Percentiles rank a stretch among this genome's conserved stretches.
Evolutionary conservation across 2,888 invertebrate genomes (phyloP).

Genomic region (Antitype chi): DNA sequence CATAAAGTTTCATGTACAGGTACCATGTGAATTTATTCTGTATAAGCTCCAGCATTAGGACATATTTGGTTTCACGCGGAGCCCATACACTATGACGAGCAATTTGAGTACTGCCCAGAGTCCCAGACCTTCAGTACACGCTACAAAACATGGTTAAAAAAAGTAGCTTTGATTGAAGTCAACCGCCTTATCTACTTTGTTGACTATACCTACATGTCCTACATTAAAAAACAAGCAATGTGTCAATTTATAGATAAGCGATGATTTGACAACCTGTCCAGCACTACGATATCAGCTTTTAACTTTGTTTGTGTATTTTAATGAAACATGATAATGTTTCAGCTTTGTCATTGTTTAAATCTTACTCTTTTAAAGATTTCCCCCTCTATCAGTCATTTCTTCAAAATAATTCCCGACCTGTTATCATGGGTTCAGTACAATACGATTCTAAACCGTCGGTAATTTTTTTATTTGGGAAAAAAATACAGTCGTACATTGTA

Average conservation of each 20-base stretch:
- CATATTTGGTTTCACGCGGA: too few species aligned
- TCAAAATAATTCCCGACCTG: not conserved
- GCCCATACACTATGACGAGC: not conserved
- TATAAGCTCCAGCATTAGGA: too few species aligned
- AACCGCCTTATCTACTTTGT: slow-evolving; percentile 7
- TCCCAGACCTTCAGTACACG: not conserved
- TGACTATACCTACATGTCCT: slow-evolving; percentile 3
- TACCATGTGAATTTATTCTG: too few species aligned
- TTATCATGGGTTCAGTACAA: too few species aligned
- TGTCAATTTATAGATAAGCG: slow-evolving; percentile 34
- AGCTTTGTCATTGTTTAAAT: slow-evolving; percentile 11
- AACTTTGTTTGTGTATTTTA: slow-evolving; percentile 27
- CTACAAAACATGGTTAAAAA: slow-evolving; percentile 8
- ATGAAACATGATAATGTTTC: slow-evolving; percentile 4
- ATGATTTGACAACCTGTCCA: slow-evolving; percentile 29
- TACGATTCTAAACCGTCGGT: too few species aligned
- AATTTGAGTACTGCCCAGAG: not conserved
- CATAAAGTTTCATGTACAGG: too few species aligned
- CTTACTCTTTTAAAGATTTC: not conserved
- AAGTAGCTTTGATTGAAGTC: not conserved
- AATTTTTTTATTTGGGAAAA: too few species aligned
- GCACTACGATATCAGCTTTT: slow-evolving; percentile 43
- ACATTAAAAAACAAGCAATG: slow-evolving; percentile 10
- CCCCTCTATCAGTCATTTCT: not conserved
- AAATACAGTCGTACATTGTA: too few species aligned